These are phyloP conservation scores for Enteromius radiatus DNA, from an alignment of 2,797 vertebrate species.

Conservation along the genomic window DNA sequence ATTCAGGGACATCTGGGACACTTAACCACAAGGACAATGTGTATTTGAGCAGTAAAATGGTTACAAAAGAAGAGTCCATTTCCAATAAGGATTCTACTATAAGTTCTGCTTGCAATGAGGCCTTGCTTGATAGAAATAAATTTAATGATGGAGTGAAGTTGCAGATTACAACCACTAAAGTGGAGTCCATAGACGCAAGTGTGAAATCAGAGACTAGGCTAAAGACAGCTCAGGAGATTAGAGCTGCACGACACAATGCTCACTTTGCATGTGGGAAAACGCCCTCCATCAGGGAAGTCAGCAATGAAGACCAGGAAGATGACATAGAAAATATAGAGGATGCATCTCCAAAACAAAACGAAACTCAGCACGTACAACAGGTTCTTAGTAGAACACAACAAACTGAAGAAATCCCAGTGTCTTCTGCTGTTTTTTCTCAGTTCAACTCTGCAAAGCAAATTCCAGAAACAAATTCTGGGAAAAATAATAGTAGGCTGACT, in stretches of 20 bases:
- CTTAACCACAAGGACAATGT: constrained; percentile 59
- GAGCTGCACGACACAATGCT: constrained; percentile 72
- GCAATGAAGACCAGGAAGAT: constrained; percentile 83
- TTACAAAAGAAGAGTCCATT: constrained; percentile 65
- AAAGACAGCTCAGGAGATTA: constrained; percentile 75
- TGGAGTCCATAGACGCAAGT: constrained; percentile 60
- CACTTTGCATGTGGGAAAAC: constrained; percentile 81
- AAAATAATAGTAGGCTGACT: constrained; percentile 54
- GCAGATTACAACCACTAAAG: constrained; percentile 58
- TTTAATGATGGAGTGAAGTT: constrained; percentile 64
- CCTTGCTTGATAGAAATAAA: constrained; percentile 61
- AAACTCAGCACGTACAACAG: constrained; percentile 43
- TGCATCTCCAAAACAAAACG: constrained; percentile 49
- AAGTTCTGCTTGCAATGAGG: constrained; percentile 58
- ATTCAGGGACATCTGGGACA: constrained; percentile 30
- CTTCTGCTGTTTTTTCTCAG: constrained; percentile 4
- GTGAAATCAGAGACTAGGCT: constrained; percentile 73
- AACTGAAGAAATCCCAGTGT: neutral
- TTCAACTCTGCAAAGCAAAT: constrained; percentile 51
- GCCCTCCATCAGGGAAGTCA: constrained; percentile 81
- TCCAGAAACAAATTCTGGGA: constrained; percentile 38
- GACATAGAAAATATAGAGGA: constrained; percentile 72
- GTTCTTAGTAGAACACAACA: neutral
- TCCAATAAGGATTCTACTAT: constrained; percentile 41
- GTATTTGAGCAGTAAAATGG: constrained; percentile 56